These are phyloP conservation scores for Vultur gryphus DNA, from an alignment of 2,797 vertebrate genomes.

Conservation along the genomic window DNA sequence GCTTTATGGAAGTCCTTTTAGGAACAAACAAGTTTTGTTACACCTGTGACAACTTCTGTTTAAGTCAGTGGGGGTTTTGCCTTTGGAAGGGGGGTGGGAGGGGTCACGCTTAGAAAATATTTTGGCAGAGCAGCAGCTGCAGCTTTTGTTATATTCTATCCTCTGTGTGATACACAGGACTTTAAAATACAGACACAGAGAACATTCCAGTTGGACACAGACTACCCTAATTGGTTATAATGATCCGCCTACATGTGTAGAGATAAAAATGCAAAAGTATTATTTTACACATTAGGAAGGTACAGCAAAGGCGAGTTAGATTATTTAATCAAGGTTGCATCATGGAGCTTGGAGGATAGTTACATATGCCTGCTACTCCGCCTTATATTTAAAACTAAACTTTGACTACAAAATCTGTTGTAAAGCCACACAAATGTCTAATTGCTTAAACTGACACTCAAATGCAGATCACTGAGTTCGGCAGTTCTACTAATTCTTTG, in stretches of 20 bases:
- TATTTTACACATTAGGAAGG: neutral
- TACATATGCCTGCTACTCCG: accelerated
- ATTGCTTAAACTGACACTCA: neutral
- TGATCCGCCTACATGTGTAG: neutral
- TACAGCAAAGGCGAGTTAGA: neutral
- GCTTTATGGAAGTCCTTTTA: neutral
- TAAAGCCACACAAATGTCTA: neutral
- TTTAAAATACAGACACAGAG: neutral
- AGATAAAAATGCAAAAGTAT: neutral
- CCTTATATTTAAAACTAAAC: neutral
- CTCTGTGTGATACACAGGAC: neutral
- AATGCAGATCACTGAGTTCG: neutral
- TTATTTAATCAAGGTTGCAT: neutral
- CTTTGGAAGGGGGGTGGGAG: neutral
- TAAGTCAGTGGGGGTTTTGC: neutral
- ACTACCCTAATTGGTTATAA: neutral
- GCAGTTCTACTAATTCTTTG: neutral
- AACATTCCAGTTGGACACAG: neutral
- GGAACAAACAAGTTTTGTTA: neutral
- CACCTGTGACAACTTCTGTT: neutral
- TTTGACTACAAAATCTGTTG: neutral
- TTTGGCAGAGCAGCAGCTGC: neutral
- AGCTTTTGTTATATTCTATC: neutral
- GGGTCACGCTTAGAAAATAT: neutral
- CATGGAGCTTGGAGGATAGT: neutral